Evolutionary conservation across 1,140 invertebrate species (phyloP).

Genomic region (Heliconius himera): DNA sequence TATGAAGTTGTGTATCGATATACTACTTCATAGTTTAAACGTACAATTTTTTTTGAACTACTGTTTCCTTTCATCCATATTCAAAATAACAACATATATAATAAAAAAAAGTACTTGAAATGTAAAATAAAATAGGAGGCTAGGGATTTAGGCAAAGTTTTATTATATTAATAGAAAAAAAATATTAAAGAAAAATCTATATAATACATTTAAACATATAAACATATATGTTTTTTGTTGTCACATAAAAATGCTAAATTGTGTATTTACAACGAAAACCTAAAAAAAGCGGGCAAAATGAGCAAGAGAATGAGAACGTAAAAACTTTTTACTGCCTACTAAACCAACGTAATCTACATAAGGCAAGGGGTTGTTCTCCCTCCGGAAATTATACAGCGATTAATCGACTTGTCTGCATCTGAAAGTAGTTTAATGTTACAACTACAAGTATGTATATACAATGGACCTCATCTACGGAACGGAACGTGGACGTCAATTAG

Average conservation of each 20-base stretch:
- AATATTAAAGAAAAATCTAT: neutral
- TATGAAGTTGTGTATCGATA: too few relatives aligned
- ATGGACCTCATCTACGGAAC: constrained; percentile 39
- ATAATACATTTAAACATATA: neutral
- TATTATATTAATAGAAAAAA: too few relatives aligned
- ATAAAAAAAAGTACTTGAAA: too few relatives aligned
- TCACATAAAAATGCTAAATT: neutral
- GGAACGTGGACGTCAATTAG: constrained; percentile 43
- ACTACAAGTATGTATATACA: constrained; percentile 12
- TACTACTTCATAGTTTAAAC: too few relatives aligned
- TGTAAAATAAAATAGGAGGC: too few relatives aligned
- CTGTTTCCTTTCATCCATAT: too few relatives aligned
- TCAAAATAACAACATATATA: too few relatives aligned
- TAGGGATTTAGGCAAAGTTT: too few relatives aligned
- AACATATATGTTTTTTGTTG: neutral
- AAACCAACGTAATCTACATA: constrained; percentile 10
- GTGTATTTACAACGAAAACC: neutral
- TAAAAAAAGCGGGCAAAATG: constrained; percentile 5
- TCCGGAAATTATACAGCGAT: constrained; percentile 27
- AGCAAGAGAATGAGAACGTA: neutral
- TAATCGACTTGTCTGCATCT: constrained; percentile 29
- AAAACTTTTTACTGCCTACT: constrained; percentile 11
- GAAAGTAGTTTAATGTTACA: constrained; percentile 7
- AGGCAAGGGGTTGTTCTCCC: constrained; percentile 19
- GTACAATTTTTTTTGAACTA: too few relatives aligned